A percentile compares a stretch with the other conserved stretches of the same genome.
Evolutionary conservation across 2,888 invertebrate genomes (phyloP).

Genomic region (Drosophila mayaguana): DNA sequence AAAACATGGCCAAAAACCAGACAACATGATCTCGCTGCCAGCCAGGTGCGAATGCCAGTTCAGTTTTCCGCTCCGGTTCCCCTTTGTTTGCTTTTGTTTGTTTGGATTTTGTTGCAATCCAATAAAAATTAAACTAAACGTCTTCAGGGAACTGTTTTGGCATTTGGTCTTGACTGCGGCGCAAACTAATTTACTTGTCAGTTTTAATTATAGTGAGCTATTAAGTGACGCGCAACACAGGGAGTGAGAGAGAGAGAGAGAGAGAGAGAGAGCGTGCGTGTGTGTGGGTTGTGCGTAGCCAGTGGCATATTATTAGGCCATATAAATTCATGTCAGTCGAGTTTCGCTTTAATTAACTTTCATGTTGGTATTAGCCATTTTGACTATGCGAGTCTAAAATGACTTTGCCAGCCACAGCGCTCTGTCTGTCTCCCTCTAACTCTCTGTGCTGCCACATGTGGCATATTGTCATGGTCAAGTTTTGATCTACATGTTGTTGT

Average conservation of each 20-base stretch:
- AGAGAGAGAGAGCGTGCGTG: neutral
- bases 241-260: neutral
- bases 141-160: slow-evolving; percentile 22
- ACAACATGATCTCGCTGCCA: neutral
- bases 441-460: slow-evolving; percentile 40
- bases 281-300: slow-evolving; percentile 29
- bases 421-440: neutral
- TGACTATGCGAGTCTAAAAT: slow-evolving; percentile 63
- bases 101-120: slow-evolving; percentile 14
- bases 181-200: slow-evolving; percentile 79
- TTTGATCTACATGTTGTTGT: slow-evolving; percentile 12
- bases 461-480: slow-evolving; percentile 43
- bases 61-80: slow-evolving; percentile 45
- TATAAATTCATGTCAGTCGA: slow-evolving; percentile 79
- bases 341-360: slow-evolving; percentile 80
- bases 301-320: slow-evolving; percentile 77
- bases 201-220: slow-evolving; percentile 75
- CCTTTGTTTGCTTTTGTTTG: neutral
- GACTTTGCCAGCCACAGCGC: slow-evolving; percentile 26
- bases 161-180: slow-evolving; percentile 27
- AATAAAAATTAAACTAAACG: slow-evolving; percentile 62
- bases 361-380: slow-evolving; percentile 75
- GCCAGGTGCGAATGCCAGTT: slow-evolving; percentile 52
- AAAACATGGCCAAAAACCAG: slow-evolving; percentile 60
- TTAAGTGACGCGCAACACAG: slow-evolving; percentile 59